A percentile compares a stretch with the other conserved stretches of the same genome.
phyloP scores from a whole-genome alignment of 2,888 invertebrate species.

The Andrena chrysosceles region DNA sequence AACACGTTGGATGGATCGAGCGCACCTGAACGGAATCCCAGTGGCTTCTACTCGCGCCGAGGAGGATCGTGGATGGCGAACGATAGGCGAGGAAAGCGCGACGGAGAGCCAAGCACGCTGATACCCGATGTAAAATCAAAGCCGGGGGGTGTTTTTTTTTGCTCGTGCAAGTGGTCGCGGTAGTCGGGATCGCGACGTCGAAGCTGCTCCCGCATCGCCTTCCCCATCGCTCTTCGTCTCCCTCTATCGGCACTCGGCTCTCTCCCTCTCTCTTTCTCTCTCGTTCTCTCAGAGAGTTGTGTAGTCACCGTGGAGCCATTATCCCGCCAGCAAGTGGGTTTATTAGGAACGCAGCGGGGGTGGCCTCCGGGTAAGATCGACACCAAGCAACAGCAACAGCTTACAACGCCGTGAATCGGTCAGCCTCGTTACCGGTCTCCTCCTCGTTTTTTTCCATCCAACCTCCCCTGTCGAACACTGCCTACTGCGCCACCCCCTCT shows the following conservation, averaged over 20 bases:
- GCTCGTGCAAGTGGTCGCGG: slow-evolving; percentile 41
- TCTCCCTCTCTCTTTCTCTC: slow-evolving; percentile 14
- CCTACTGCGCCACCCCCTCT: slow-evolving; percentile 28
- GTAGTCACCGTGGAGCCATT: slow-evolving; percentile 84
- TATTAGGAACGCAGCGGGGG: slow-evolving; percentile 85
- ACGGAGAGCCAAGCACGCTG: slow-evolving; percentile 16
- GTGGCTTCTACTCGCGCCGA: slow-evolving; percentile 9
- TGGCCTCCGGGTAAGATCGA: slow-evolving; percentile 81
- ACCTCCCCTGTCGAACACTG: slow-evolving; percentile 53
- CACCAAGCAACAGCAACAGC: slow-evolving; percentile 75
- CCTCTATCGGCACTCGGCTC: slow-evolving; percentile 3
- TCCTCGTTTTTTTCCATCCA: slow-evolving; percentile 67
- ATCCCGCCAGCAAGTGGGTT: slow-evolving; percentile 83
- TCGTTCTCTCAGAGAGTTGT: slow-evolving; percentile 75
- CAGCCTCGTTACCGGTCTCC: slow-evolving; percentile 80
- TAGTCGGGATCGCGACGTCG: slow-evolving; percentile 63
- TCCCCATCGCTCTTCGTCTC: slow-evolving; percentile 23
- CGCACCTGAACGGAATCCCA: background rate
- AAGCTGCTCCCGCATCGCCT: slow-evolving; percentile 49
- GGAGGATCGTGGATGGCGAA: background rate
- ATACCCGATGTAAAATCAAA: slow-evolving; percentile 41
- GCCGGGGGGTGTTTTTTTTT: background rate
- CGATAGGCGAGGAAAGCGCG: slow-evolving; percentile 20
- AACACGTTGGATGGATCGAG: background rate
- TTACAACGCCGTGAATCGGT: slow-evolving; percentile 79